A percentile compares a stretch with the other conserved stretches of the same genome.
These are phyloP conservation scores for Drosophila ercepeae DNA, from an alignment of 1,140 invertebrate species.

Conservation along the genomic window DNA sequence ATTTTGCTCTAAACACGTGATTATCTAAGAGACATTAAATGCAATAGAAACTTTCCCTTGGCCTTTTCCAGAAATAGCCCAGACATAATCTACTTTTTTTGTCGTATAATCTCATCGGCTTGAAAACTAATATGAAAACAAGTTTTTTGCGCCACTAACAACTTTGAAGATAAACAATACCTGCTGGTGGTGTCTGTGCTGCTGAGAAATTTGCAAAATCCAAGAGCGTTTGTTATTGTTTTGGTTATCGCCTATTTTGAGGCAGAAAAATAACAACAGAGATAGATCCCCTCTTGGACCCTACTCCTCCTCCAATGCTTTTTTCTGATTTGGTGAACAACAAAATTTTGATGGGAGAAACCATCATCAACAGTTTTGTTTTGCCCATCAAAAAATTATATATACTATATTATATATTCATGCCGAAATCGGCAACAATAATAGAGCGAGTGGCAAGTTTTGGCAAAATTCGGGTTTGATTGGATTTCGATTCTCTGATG, in stretches of 20 bases:
- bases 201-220: slow-evolving; percentile 39
- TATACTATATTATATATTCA: too few species aligned
- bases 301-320: neutral
- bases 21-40: neutral
- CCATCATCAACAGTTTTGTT: slow-evolving; percentile 43
- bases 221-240: slow-evolving; percentile 42
- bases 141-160: slow-evolving; percentile 15
- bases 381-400: slow-evolving; percentile 38
- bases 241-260: slow-evolving; percentile 40
- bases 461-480: slow-evolving; percentile 28
- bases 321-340: slow-evolving; percentile 30
- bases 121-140: slow-evolving; percentile 33
- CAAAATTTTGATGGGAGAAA: slow-evolving; percentile 22
- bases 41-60: slow-evolving; percentile 19
- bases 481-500: slow-evolving; percentile 35
- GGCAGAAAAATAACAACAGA: slow-evolving; percentile 27
- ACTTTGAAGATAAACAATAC: slow-evolving; percentile 46
- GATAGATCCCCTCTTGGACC: slow-evolving; percentile 9
- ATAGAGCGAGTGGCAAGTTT: slow-evolving; percentile 29
- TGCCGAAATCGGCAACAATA: slow-evolving; percentile 19
- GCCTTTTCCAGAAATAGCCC: neutral
- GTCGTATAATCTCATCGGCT: slow-evolving; percentile 9
- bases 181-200: slow-evolving; percentile 1
- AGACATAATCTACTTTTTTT: neutral
- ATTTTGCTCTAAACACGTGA: slow-evolving; percentile 25